Percentiles rank a stretch among this genome's conserved stretches.
phyloP scores from a whole-genome alignment of 2,888 invertebrate species.

The Eristalis intricaria region DNA sequence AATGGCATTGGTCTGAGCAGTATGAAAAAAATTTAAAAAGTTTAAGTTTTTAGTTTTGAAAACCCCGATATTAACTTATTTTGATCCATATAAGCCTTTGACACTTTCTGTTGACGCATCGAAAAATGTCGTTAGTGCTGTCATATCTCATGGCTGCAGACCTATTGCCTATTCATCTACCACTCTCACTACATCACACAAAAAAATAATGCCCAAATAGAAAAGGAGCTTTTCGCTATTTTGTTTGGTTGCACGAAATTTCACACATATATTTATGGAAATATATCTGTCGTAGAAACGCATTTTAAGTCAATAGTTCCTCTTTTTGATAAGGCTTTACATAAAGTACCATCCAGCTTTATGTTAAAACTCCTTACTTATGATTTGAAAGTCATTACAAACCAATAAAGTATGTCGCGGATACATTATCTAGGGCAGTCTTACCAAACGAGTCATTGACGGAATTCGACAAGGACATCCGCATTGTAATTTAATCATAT shows the following conservation, averaged over 20 bases:
- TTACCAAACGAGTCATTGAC: not conserved
- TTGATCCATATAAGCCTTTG: conserved; percentile 11
- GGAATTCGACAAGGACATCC: conserved; percentile 20
- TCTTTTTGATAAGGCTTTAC: conserved; percentile 7
- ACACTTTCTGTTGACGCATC: conserved; percentile 9
- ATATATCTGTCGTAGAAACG: conserved; percentile 26
- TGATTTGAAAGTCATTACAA: conserved; percentile 5
- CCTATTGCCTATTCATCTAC: conserved; percentile 49
- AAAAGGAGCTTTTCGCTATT: conserved; percentile 66
- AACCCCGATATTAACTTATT: conserved; percentile 12
- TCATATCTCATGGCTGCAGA: conserved; percentile 19
- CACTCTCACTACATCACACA: conserved; percentile 37
- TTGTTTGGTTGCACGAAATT: conserved; percentile 56
- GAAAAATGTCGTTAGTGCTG: no score
- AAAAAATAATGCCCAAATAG: conserved; percentile 64
- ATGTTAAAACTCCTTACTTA: conserved; percentile 7
- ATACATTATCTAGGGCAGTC: not conserved
- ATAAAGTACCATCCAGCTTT: conserved; percentile 10
- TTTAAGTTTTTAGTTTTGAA: conserved; percentile 13
- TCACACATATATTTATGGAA: conserved; percentile 41
- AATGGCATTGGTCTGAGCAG: conserved; percentile 40
- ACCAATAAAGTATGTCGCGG: not conserved
- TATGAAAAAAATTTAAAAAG: conserved; percentile 27
- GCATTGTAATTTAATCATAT: no score
- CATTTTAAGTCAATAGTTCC: conserved; percentile 23